Conservation (phyloP, 2,113 vertebrate species). For the Spea multiplicata region DNA sequence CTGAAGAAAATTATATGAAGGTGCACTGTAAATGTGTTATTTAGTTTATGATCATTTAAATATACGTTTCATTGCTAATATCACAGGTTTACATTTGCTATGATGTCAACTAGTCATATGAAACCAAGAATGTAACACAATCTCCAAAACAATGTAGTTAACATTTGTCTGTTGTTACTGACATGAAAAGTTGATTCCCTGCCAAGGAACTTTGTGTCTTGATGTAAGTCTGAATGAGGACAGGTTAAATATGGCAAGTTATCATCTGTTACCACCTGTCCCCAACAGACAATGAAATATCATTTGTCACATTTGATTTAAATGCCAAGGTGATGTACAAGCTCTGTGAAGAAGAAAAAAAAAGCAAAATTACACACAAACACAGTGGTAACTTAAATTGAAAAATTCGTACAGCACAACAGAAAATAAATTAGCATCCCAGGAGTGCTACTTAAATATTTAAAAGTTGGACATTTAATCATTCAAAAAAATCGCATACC, state of each 20-base stretch:
- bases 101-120: too few species aligned
- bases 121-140: slow-evolving; percentile 10
- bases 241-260: slow-evolving; percentile 43
- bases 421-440: too few species aligned
- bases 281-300: slow-evolving; percentile 43
- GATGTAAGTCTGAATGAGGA: slow-evolving; percentile 63
- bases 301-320: slow-evolving; percentile 42
- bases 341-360: neutral
- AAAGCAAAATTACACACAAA: neutral
- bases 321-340: slow-evolving; percentile 52
- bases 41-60: too few species aligned
- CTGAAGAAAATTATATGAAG: too few species aligned
- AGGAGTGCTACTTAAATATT: too few species aligned
- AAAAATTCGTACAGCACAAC: too few species aligned
- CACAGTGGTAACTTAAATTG: too few species aligned
- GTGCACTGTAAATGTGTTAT: too few species aligned
- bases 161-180: slow-evolving; percentile 54
- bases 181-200: slow-evolving; percentile 46
- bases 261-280: slow-evolving; percentile 56
- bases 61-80: neutral
- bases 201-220: slow-evolving; percentile 56
- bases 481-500: too few species aligned
- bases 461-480: too few species aligned
- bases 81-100: too few species aligned
- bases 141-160: slow-evolving; percentile 23